Percentiles rank a stretch among this genome's conserved stretches.
Conservation (phyloP, 2,113 vertebrate species). For the Ancistrus triradiatus region DNA sequence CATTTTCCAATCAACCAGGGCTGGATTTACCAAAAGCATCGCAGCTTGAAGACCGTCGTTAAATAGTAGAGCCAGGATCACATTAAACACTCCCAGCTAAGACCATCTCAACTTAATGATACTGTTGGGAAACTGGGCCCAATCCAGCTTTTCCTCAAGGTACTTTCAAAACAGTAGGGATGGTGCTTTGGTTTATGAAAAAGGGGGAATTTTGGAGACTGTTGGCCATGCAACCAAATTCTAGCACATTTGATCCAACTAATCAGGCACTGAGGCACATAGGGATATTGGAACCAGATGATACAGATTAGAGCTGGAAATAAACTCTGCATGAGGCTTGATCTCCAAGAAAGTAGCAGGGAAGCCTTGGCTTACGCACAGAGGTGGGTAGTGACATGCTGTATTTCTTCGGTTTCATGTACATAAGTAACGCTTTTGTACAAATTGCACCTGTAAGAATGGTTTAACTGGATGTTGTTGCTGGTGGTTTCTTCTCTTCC, state of each 20-base stretch:
- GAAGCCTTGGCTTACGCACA: constrained; percentile 3
- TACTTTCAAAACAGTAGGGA: neutral
- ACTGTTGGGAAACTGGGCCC: too few relatives aligned
- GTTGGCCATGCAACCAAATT: neutral
- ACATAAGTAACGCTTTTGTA: neutral
- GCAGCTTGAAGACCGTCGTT: too few relatives aligned
- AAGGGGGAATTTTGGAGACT: neutral
- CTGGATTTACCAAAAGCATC: too few relatives aligned
- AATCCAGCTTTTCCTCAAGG: neutral
- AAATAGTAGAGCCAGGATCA: too few relatives aligned
- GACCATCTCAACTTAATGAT: too few relatives aligned
- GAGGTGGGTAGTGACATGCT: neutral
- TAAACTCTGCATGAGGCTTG: constrained; percentile 17
- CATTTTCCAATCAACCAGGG: neutral
- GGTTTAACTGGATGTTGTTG: too few relatives aligned
- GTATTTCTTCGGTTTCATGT: neutral
- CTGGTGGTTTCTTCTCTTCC: too few relatives aligned
- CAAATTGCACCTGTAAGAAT: neutral
- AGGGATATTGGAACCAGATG: constrained; percentile 25
- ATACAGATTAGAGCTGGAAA: constrained; percentile 25
- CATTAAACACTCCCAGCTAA: too few relatives aligned
- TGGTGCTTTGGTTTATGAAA: neutral
- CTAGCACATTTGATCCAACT: neutral
- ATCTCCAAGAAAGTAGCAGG: constrained; percentile 20
- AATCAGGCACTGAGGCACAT: constrained; percentile 3